Conservation (phyloP, 2,797 vertebrate genomes). For the Myotis pilosus region DNA sequence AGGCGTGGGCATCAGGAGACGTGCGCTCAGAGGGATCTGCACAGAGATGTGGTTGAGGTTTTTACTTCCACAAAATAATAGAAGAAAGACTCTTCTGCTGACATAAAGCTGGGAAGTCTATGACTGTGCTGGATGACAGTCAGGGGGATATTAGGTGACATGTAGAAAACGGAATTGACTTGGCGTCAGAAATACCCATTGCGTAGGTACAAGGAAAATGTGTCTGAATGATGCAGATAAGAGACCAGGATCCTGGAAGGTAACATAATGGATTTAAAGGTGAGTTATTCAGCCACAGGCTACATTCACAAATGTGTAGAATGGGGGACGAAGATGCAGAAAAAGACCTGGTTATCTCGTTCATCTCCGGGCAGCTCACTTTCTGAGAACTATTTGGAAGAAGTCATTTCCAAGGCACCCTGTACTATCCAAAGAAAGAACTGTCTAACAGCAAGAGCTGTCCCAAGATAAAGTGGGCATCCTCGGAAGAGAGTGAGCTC, state of each 20-base stretch:
- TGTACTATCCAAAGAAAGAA: not conserved
- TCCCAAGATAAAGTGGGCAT: accelerated
- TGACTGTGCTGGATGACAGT: accelerated
- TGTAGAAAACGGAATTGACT: too few species aligned
- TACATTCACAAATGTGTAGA: accelerated
- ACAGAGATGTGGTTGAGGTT: accelerated
- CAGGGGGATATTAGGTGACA: not conserved
- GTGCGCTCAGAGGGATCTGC: accelerated
- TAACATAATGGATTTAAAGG: accelerated
- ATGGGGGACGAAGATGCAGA: accelerated
- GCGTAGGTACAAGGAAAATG: not conserved
- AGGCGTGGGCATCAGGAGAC: not conserved
- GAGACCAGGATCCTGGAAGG: accelerated
- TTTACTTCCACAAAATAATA: not conserved
- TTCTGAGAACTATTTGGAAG: not conserved
- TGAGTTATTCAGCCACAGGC: accelerated
- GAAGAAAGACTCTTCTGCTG: not conserved
- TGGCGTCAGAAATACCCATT: not conserved
- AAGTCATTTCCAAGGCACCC: not conserved
- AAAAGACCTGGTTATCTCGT: accelerated
- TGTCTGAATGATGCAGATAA: not conserved
- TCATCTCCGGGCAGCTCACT: not conserved
- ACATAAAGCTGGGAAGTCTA: not conserved
- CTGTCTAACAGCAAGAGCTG: not conserved
- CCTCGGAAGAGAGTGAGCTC: not conserved